Base-by-base conservation (phyloP, 53 echinoderm and acorn worm genomes). In the Luidia sarsii region DNA sequence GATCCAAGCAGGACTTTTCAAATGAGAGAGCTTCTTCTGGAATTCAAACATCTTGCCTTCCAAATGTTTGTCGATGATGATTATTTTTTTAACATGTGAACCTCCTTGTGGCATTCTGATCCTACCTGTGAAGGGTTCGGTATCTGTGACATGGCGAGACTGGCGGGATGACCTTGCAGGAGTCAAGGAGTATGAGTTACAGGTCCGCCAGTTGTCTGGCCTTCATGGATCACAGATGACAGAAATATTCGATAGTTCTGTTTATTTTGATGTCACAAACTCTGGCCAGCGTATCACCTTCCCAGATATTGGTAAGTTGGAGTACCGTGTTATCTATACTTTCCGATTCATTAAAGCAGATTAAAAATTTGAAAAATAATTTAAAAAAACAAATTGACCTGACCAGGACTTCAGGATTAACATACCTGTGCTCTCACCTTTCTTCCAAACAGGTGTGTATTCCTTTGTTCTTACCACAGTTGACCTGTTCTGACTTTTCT, bases 81-180 rank as follows among this genome's bases (percentile, higher is more conserved):
- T 22, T 8, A 59, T 3, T 5, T 22, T 3, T 5, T 27, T 23
- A 7, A 4, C 28, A 25, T 10, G 3, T 9, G 25, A 21, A 23
- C 9, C 2, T 20, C 21, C 25, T 22, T 52, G 52, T 9, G 14
- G 7, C 14, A 53, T 3, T 19, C 18, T 19, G 22, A 53, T 19
- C 4, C 1, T 32, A 32, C 18, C 43, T 50, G 1, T 15, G 10
- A 54, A 80, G 80, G 48, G 31, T 1, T 21, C 18, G 18, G 31
- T 64, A 14, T 21, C 48, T 1, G 24, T 80, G 22, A 51, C 49
- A 2, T 80, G 80, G 80, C 38, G 50, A 32, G 39, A 23, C 3
- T 80, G 80, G 80, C 18, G 29, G 1, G 80, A 80, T 36, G 28
- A 14, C 21, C 22, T 80, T 31, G 46, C 80, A 13, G 80, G 49